Conservation (phyloP, 2,888 invertebrate species). For the Cartodere bifasciata region DNA sequence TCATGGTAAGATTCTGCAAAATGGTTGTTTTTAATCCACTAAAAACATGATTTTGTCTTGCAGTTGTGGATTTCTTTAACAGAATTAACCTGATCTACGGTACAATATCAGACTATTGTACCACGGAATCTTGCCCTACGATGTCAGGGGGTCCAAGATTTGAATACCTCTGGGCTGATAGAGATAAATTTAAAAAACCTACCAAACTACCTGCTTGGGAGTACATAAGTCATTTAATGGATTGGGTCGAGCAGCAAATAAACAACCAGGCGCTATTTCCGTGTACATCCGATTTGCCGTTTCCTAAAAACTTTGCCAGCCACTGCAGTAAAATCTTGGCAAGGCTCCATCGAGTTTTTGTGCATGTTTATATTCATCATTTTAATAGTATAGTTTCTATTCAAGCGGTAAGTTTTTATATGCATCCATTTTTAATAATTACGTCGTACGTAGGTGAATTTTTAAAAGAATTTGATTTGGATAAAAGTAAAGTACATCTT, state of each 20-base stretch:
- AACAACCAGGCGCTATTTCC: constrained; percentile 82
- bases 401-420: constrained; percentile 58
- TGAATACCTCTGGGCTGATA: constrained; percentile 87
- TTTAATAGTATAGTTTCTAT: constrained; percentile 79
- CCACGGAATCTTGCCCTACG: constrained; percentile 69
- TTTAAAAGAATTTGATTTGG: too few species aligned
- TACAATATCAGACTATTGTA: constrained; percentile 76
- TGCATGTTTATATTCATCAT: constrained; percentile 90
- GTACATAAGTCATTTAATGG: constrained; percentile 75
- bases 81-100: constrained; percentile 87
- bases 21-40: neutral
- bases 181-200: constrained; percentile 63
- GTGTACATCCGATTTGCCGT: constrained; percentile 71
- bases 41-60: too few species aligned
- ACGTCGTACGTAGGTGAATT: too few species aligned
- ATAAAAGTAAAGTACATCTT: too few species aligned
- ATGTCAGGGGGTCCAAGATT: constrained; percentile 85
- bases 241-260: constrained; percentile 84
- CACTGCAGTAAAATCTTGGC: constrained; percentile 80
- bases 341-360: constrained; percentile 78
- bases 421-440: too few species aligned
- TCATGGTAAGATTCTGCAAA: constrained; percentile 69
- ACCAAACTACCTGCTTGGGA: constrained; percentile 71
- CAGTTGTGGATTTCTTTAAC: constrained; percentile 90
- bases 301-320: constrained; percentile 69